Evolutionary conservation across 2,797 vertebrate genomes (phyloP), one percentile per base, ranked within the genome.

Genomic region (Crenichthys baileyi): DNA sequence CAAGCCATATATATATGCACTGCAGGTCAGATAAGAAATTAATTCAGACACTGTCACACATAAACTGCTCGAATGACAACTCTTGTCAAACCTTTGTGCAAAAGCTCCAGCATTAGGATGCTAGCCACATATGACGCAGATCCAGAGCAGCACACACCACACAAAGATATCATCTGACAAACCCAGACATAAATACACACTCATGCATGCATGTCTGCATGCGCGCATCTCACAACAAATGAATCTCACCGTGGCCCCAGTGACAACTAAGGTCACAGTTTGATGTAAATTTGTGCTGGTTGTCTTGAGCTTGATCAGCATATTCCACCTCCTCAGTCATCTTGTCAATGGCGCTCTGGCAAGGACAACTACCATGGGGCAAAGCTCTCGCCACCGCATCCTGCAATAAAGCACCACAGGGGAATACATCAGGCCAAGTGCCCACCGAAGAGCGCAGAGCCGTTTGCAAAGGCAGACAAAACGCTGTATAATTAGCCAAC

Each of bases 271-370:
- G 93, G 93, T 95, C 93, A 91, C 88, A 58, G 71, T 90, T 88
- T 93, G 95, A 95, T 93, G 95, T 90, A 95, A 93, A 94, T 93
- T 91, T 87, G 91, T 88, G 91, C 91, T 90, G 93, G 89, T 93
- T 88, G 92, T 95, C 95, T 95, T 92, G 79, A 73, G 91, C 90
- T 93, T 93, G 91, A 95, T 95, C 95, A 95, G 94, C 95, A 94
- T 95, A 95, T 92, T 94, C 92, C 92, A 89, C 91, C 95, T 95
- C 95, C 87, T 95, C 95, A 84, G 94, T 95, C 94, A 96, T 94
- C 91, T 91, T 90, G 92, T 95, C 94, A 92, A 95, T 94, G 94
- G 92, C 87, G 41, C 58, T 94, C 89, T 91, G 95, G 95, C 96
- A 96, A 94, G 95, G 95, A 95, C 95, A 96, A 91, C 88, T 81